Conservation (phyloP, 2,113 vertebrate species). For the Lota lota region DNA sequence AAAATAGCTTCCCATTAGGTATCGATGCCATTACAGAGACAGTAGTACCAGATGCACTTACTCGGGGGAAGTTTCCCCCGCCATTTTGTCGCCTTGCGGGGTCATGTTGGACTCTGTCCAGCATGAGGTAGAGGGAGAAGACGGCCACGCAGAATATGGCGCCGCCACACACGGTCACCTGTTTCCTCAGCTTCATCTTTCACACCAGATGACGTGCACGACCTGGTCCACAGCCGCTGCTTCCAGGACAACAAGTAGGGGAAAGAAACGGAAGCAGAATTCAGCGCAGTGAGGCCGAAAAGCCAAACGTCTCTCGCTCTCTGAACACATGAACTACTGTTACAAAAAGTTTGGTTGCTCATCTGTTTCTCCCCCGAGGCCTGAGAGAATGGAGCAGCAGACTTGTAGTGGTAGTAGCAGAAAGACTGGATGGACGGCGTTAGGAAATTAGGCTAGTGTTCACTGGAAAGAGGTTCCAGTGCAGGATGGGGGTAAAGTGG, state of each 20-base stretch:
- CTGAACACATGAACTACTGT: not conserved
- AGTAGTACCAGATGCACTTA: slow-evolving; percentile 57
- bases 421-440: slow-evolving; percentile 60
- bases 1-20: no score
- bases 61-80: slow-evolving; percentile 93
- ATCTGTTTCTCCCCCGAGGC: slow-evolving; percentile 37
- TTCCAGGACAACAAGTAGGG: slow-evolving; percentile 5
- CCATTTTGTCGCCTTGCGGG: slow-evolving; percentile 84
- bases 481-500: slow-evolving; percentile 30
- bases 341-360: slow-evolving; percentile 40
- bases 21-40: no score
- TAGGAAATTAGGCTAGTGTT: no score
- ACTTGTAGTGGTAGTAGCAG: slow-evolving; percentile 17
- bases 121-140: slow-evolving; percentile 97
- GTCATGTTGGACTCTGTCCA: slow-evolving; percentile 96
- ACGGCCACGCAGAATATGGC: slow-evolving; percentile 98
- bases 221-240: slow-evolving; percentile 16
- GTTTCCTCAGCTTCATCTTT: slow-evolving; percentile 97
- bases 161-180: slow-evolving; percentile 95
- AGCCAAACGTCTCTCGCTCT: not conserved
- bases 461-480: slow-evolving; percentile 42
- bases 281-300: not conserved
- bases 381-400: slow-evolving; percentile 10
- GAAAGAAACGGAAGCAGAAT: not conserved
- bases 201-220: slow-evolving; percentile 18